phyloP scores from a whole-genome alignment of 2,113 vertebrate species.

The Cebus imitator region DNA sequence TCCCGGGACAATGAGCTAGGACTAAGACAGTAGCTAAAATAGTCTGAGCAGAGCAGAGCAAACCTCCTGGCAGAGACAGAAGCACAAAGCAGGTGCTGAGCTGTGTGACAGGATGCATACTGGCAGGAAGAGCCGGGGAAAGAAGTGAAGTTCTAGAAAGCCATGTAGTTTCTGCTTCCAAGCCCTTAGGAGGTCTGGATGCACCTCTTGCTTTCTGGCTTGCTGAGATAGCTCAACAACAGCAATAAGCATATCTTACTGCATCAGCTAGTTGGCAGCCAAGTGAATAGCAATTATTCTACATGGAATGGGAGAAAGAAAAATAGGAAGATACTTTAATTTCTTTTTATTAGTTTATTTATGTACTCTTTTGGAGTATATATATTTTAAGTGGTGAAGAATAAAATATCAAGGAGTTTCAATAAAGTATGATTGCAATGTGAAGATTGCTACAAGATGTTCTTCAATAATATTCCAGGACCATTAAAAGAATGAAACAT shows the following conservation, averaged over 20 bases:
- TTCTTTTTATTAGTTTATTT: background rate
- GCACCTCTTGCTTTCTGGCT: background rate
- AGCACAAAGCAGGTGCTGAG: background rate
- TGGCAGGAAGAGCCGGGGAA: background rate
- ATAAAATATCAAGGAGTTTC: background rate
- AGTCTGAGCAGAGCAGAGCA: background rate
- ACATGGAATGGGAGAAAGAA: background rate
- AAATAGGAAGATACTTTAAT: background rate
- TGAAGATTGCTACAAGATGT: background rate
- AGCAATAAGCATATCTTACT: background rate
- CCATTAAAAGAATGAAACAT: background rate
- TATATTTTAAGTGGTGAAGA: background rate
- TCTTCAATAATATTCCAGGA: background rate
- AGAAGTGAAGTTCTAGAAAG: background rate
- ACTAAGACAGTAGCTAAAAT: background rate
- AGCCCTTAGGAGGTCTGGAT: background rate
- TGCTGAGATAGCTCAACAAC: background rate
- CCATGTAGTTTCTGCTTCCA: background rate
- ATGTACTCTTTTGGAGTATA: background rate
- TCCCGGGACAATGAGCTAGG: background rate
- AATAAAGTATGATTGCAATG: background rate
- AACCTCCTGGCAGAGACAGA: background rate
- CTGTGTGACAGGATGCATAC: background rate
- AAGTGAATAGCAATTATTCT: background rate
- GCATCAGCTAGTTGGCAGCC: background rate